Percentiles rank a stretch among this genome's conserved stretches.
Conservation (phyloP, 2,113 vertebrate genomes). For the Oryzias melastigma region DNA sequence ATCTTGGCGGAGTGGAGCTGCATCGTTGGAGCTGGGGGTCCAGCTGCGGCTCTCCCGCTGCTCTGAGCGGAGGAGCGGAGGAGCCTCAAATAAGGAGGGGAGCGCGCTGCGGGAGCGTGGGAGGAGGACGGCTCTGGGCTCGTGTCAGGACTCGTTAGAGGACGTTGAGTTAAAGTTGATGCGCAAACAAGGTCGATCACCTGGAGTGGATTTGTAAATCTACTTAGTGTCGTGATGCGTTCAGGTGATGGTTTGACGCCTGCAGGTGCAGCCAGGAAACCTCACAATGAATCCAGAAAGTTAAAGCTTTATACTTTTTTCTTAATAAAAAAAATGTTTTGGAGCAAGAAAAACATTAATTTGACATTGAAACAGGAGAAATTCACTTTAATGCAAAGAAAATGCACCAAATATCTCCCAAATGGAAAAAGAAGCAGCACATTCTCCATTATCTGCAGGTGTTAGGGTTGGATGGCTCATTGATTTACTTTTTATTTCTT, state of each 20-base stretch:
- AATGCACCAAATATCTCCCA: too few species aligned
- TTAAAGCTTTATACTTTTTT: too few species aligned
- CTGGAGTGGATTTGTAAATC: conserved; percentile 25
- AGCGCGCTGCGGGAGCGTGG: conserved; percentile 57
- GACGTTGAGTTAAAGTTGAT: conserved; percentile 19
- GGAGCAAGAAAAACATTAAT: too few species aligned
- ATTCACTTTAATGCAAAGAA: too few species aligned
- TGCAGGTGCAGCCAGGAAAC: too few species aligned
- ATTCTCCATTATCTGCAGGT: too few species aligned
- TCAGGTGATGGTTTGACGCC: conserved; percentile 26
- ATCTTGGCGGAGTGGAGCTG: conserved; percentile 40
- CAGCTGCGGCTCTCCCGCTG: conserved; percentile 39
- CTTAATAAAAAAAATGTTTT: too few species aligned
- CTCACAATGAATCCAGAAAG: too few species aligned
- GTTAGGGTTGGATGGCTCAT: too few species aligned
- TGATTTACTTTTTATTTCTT: too few species aligned
- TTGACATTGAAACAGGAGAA: too few species aligned
- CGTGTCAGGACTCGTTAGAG: conserved; percentile 70
- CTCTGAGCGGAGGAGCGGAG: conserved; percentile 52
- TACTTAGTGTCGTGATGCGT: conserved; percentile 35
- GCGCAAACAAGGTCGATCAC: conserved; percentile 3
- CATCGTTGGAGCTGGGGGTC: conserved; percentile 1
- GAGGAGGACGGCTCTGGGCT: conserved; percentile 62
- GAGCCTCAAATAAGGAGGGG: conserved; percentile 54
- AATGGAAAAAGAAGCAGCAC: too few species aligned